Conservation (phyloP, 1,140 invertebrate species). For the Drosophila aff. region DNA sequence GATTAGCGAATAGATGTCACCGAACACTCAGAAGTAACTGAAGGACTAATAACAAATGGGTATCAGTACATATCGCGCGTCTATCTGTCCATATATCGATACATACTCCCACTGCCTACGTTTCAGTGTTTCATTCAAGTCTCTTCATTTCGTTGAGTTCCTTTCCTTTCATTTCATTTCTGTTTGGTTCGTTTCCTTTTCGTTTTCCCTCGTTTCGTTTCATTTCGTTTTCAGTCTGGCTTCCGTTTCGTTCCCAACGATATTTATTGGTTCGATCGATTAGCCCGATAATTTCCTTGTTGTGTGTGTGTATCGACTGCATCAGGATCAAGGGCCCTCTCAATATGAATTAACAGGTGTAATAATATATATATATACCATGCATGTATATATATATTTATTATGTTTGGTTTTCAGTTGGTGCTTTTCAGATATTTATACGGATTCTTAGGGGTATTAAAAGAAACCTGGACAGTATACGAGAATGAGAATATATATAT, state of each 20-base stretch:
- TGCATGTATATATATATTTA: slow-evolving; percentile 3
- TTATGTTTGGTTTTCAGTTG: slow-evolving; percentile 51
- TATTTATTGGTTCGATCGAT: slow-evolving; percentile 7
- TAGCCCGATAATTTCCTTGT: slow-evolving; percentile 36
- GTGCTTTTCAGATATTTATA: slow-evolving; percentile 36
- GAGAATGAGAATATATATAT: slow-evolving; percentile 8
- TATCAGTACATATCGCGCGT: slow-evolving; percentile 30
- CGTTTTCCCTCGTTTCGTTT: neutral
- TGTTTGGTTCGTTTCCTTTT: slow-evolving; percentile 1
- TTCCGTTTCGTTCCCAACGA: slow-evolving; percentile 10
- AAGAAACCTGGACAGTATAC: neutral
- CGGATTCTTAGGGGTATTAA: slow-evolving; percentile 1
- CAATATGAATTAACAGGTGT: slow-evolving; percentile 43
- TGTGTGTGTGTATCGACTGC: slow-evolving; percentile 56
- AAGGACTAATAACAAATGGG: neutral
- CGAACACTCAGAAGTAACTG: neutral
- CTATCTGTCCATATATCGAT: slow-evolving; percentile 41
- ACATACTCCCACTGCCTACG: slow-evolving; percentile 49
- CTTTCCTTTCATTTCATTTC: slow-evolving; percentile 6
- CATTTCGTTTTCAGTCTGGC: slow-evolving; percentile 5
- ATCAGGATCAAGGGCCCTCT: slow-evolving; percentile 64
- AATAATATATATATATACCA: slow-evolving; percentile 14
- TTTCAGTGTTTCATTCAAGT: slow-evolving; percentile 36
- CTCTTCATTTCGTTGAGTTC: slow-evolving; percentile 17
- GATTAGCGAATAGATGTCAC: neutral